Percentiles rank a stretch among this genome's conserved stretches.
These are phyloP conservation scores for Pogonocherus hispidulus DNA, from an alignment of 2,888 invertebrate genomes.

Conservation along the genomic window DNA sequence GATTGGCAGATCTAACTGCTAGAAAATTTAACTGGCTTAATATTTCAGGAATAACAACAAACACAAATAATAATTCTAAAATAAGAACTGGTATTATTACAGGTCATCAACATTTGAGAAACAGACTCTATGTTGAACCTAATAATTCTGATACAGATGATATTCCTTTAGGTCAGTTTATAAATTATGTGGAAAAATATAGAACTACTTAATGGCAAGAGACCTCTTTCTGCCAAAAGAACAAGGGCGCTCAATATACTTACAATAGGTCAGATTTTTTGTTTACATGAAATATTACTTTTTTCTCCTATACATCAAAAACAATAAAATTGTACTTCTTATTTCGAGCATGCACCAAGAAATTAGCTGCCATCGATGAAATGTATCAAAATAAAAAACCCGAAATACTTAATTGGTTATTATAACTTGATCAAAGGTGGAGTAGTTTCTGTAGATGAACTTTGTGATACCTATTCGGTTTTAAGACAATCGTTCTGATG, in stretches of 20 bases:
- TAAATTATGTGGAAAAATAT: neutral
- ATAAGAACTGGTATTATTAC: neutral
- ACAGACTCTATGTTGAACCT: neutral
- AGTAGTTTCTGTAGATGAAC: too few species aligned
- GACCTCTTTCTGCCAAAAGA: neutral
- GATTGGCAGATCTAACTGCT: too few species aligned
- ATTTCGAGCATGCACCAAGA: neutral
- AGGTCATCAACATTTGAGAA: neutral
- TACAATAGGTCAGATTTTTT: neutral
- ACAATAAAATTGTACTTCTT: neutral
- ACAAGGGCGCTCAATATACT: neutral
- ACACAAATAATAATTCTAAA: neutral
- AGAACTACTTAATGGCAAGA: neutral
- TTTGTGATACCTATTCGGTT: too few species aligned
- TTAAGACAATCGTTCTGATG: too few species aligned
- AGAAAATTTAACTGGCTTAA: too few species aligned
- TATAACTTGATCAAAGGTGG: too few species aligned
- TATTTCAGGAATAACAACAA: too few species aligned
- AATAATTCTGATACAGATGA: conserved; percentile 2
- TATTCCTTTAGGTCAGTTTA: neutral
- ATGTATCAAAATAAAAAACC: too few species aligned
- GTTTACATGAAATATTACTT: neutral
- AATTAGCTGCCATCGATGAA: too few species aligned
- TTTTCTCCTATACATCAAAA: neutral
- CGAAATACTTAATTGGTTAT: too few species aligned